phyloP scores from a whole-genome alignment of 2,113 vertebrate genomes.

The Delphinus delphis region DNA sequence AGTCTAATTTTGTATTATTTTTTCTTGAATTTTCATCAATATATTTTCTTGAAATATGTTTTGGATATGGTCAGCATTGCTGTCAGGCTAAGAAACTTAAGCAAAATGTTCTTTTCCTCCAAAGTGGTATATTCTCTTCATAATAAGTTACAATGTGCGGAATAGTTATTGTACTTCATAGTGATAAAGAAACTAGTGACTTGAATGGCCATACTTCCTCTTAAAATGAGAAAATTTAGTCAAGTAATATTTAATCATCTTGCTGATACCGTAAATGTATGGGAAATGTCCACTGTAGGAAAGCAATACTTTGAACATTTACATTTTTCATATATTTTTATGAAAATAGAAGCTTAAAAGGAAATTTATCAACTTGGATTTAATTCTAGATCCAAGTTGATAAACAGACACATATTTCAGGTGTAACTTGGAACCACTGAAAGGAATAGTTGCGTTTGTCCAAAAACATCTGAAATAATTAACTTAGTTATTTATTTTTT shows the following conservation, averaged over 20 bases:
- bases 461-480: slow-evolving; percentile 31
- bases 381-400: slow-evolving; percentile 12
- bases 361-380: neutral
- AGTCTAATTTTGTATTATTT: neutral
- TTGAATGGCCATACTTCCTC: neutral
- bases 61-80: neutral
- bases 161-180: neutral
- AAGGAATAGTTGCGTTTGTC: neutral
- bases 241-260: neutral
- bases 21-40: neutral
- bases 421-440: slow-evolving; percentile 19
- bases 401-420: slow-evolving; percentile 63
- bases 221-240: slow-evolving; percentile 28
- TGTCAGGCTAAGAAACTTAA: neutral
- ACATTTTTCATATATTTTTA: neutral
- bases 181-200: neutral
- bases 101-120: neutral
- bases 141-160: neutral
- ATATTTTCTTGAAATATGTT: slow-evolving; percentile 37
- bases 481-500: slow-evolving; percentile 32
- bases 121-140: neutral
- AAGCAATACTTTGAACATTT: slow-evolving; percentile 1
- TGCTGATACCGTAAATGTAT: neutral
- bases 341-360: slow-evolving; percentile 33
- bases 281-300: neutral